Evolutionary conservation across 2,888 invertebrate genomes (phyloP).

Genomic region (Temnothorax unifasciatus): DNA sequence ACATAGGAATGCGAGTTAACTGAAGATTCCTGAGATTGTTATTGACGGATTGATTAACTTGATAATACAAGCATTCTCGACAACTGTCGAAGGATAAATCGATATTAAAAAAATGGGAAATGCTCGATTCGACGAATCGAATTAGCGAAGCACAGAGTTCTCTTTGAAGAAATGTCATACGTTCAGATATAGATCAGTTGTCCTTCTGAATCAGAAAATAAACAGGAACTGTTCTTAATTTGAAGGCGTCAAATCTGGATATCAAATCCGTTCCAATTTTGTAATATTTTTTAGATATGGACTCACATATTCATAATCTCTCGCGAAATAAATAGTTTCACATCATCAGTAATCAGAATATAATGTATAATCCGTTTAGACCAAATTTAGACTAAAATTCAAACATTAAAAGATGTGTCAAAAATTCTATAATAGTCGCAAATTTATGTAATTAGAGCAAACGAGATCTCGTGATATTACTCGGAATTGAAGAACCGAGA

Average conservation of each 20-base stretch:
- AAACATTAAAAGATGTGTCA: neutral
- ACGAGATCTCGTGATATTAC: neutral
- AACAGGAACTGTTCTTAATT: neutral
- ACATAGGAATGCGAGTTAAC: conserved; percentile 8
- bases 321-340: neutral
- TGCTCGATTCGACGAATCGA: conserved; percentile 4
- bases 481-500: neutral
- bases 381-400: neutral
- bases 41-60: conserved; percentile 19
- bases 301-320: neutral
- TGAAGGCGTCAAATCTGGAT: neutral
- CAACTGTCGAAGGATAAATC: neutral
- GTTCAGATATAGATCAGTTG: neutral
- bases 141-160: neutral
- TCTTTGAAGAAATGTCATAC: neutral
- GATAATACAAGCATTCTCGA: neutral
- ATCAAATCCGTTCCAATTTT: neutral
- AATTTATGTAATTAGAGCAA: neutral
- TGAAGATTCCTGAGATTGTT: conserved; percentile 20
- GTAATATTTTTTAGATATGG: neutral
- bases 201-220: neutral
- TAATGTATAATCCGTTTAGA: neutral
- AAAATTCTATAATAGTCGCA: neutral
- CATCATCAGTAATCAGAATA: neutral
- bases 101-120: conserved; percentile 1